Evolutionary conservation across 2,797 vertebrate genomes (phyloP).

Genomic region (Chelon auratus): DNA sequence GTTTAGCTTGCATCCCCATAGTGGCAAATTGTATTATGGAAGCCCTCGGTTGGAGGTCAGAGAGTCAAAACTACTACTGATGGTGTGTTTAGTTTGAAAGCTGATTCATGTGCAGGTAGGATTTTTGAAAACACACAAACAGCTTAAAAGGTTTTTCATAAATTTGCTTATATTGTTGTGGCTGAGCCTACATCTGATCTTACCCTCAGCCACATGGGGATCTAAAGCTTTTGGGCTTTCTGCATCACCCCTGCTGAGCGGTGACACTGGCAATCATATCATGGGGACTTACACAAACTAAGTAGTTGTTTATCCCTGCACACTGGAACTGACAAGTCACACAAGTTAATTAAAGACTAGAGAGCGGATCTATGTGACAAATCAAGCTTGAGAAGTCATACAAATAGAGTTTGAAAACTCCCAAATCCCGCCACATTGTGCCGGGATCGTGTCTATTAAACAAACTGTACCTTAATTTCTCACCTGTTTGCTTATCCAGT

Average conservation of each 20-base stretch:
- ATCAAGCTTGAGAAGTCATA: constrained; percentile 1
- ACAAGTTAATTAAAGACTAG: constrained; percentile 28
- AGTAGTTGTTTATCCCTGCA: constrained; percentile 58
- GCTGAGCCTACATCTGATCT: background rate
- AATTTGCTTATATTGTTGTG: background rate
- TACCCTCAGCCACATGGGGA: constrained; percentile 25
- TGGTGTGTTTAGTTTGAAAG: background rate
- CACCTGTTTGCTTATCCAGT: constrained; percentile 90
- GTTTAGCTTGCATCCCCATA: background rate
- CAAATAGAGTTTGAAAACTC: constrained; percentile 1
- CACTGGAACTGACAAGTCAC: constrained; percentile 20
- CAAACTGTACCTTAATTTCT: background rate
- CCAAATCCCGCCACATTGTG: no score
- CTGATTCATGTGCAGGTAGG: background rate
- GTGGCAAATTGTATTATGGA: no score
- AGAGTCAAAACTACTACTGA: background rate
- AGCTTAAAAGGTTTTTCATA: background rate
- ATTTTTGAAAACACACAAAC: background rate
- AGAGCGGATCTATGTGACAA: constrained; percentile 27
- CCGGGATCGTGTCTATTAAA: background rate
- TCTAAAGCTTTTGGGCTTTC: constrained; percentile 55
- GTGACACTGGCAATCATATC: constrained; percentile 74
- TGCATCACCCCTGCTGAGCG: constrained; percentile 57
- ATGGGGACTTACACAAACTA: constrained; percentile 59
- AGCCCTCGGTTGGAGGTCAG: background rate